These are phyloP conservation scores for Imbricaverruca yamaguchii DNA, from an alignment of 2,888 invertebrate genomes.

Conservation along the genomic window DNA sequence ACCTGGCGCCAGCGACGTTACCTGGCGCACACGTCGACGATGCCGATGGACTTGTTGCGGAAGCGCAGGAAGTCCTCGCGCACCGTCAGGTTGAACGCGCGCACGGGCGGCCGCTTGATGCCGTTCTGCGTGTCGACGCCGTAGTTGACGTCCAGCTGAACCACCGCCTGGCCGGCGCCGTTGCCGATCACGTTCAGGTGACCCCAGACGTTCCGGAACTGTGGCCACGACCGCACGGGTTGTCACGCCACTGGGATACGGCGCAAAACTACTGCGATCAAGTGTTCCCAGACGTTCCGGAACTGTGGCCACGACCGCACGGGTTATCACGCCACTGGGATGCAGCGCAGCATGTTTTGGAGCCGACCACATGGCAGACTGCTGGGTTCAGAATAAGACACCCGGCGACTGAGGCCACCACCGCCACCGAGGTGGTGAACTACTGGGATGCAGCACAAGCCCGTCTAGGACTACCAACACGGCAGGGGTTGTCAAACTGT, in stretches of 20 bases:
- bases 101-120: conserved; percentile 38
- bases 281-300: conserved; percentile 36
- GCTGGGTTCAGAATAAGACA: too few relatives aligned
- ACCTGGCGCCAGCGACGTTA: conserved; percentile 28
- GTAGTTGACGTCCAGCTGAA: conserved; percentile 46
- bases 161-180: conserved; percentile 49
- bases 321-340: too few relatives aligned
- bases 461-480: too few relatives aligned
- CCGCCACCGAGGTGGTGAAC: too few relatives aligned
- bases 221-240: background rate
- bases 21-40: conserved; percentile 41
- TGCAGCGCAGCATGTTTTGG: too few relatives aligned
- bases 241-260: too few relatives aligned
- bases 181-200: conserved; percentile 45
- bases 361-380: too few relatives aligned
- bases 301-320: too few relatives aligned
- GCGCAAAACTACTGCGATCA: conserved; percentile 41
- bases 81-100: conserved; percentile 45
- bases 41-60: conserved; percentile 41
- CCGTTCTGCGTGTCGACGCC: conserved; percentile 40
- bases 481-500: too few relatives aligned
- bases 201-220: conserved; percentile 32
- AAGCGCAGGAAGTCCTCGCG: conserved; percentile 39
- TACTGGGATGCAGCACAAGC: too few relatives aligned
- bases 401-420: too few relatives aligned